Conservation (phyloP, 92 coral and sea anemone genomes). For the Nematostella vectensis region DNA sequence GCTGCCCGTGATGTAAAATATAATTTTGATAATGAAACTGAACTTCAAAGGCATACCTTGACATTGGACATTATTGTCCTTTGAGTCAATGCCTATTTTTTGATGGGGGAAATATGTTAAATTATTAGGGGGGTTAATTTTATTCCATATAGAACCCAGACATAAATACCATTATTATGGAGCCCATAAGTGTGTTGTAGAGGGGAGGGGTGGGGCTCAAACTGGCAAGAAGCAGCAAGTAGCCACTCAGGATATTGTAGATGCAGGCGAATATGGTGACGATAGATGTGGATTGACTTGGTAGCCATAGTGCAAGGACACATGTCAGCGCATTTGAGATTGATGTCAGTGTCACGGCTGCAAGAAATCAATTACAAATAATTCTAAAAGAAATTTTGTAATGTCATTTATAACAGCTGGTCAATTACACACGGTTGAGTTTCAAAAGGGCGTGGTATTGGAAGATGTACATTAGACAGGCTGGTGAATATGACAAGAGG, state of each 20-base stretch:
- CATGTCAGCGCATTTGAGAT: slow-evolving; percentile 73
- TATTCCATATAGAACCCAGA: no score
- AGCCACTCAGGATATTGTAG: slow-evolving; percentile 52
- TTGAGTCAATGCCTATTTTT: no score
- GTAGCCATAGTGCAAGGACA: slow-evolving; percentile 66
- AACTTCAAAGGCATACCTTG: no score
- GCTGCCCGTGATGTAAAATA: no score
- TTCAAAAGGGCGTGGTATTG: no score
- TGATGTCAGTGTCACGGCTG: slow-evolving; percentile 81
- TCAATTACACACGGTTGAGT: no score
- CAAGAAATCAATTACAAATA: not conserved
- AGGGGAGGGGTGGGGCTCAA: slow-evolving; percentile 82
- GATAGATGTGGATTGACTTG: slow-evolving; percentile 36
- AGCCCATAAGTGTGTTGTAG: slow-evolving; percentile 39
- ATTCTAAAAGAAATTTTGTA: not conserved
- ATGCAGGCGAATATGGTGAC: slow-evolving; percentile 26
- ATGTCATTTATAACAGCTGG: not conserved
- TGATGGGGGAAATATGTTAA: no score
- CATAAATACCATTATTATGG: slow-evolving; percentile 63
- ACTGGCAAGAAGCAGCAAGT: slow-evolving; percentile 51
- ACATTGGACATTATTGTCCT: no score
- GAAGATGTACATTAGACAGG: no score
- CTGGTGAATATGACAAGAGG: no score
- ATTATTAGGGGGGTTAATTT: no score
- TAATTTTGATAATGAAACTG: no score